phyloP scores from a whole-genome alignment of 2,797 vertebrate genomes.

The Zonotrichia albicollis region DNA sequence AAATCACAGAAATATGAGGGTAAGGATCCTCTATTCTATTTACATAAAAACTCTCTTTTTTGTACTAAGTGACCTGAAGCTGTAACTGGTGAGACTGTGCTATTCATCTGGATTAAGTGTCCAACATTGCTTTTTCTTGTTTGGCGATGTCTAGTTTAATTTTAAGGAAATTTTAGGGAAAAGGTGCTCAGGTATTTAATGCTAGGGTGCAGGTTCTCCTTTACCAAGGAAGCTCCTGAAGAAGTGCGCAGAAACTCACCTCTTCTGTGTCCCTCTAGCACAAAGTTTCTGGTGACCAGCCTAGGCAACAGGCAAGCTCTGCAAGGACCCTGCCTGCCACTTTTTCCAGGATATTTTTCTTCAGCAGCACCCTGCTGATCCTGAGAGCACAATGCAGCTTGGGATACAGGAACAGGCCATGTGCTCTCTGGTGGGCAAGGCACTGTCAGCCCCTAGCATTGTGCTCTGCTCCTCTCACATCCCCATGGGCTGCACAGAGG shows the following conservation, averaged over 20 bases:
- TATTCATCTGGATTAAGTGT: neutral
- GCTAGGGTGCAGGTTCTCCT: neutral
- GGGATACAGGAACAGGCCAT: rapidly evolving
- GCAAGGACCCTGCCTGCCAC: neutral
- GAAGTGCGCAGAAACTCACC: neutral
- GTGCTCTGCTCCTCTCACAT: neutral
- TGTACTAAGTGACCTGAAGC: neutral
- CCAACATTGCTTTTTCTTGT: neutral
- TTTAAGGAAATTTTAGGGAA: neutral
- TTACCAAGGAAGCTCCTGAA: neutral
- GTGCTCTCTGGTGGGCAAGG: neutral
- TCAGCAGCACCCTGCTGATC: neutral
- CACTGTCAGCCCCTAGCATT: neutral
- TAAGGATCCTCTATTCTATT: neutral
- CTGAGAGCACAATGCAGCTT: neutral
- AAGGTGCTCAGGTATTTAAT: neutral
- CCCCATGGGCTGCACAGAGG: neutral
- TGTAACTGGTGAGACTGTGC: neutral
- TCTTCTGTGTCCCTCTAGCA: neutral
- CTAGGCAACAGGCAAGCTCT: neutral
- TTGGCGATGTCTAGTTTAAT: neutral
- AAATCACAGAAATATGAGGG: neutral
- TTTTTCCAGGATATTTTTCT: neutral
- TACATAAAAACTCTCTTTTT: neutral
- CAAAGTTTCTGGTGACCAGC: neutral